Conservation (phyloP, 2,113 vertebrate genomes). For the Manacus vitellinus region DNA sequence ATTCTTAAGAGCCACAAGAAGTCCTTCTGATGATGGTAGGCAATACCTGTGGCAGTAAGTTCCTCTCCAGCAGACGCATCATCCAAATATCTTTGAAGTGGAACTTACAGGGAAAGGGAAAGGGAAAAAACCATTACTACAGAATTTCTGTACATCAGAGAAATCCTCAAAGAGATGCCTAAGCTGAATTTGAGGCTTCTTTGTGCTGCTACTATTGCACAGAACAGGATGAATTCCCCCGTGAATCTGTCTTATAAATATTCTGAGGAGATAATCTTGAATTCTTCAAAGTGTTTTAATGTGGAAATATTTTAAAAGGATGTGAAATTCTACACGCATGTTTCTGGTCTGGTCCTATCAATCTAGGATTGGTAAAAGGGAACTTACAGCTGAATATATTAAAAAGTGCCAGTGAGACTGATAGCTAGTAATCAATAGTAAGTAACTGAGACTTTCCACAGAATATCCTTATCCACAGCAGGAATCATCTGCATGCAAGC, state of each 20-base stretch:
- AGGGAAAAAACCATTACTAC: conserved; percentile 3
- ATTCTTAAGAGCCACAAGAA: neutral
- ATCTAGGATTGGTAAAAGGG: neutral
- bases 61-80: neutral
- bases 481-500: neutral
- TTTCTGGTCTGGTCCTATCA: neutral
- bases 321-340: neutral
- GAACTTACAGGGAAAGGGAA: neutral
- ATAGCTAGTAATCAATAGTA: neutral
- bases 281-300: conserved; percentile 31
- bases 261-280: conserved; percentile 38
- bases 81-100: conserved; percentile 5
- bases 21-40: neutral
- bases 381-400: neutral
- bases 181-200: conserved; percentile 54
- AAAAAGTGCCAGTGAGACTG: neutral
- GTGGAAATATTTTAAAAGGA: neutral
- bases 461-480: neutral
- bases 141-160: conserved; percentile 27
- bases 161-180: conserved; percentile 43
- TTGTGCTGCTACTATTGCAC: conserved; percentile 12
- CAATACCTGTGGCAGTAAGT: neutral
- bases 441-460: neutral
- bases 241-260: conserved; percentile 37
- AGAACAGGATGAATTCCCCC: conserved; percentile 11